Conservation (phyloP, 2,113 vertebrate species). For the Zapornia atra region DNA sequence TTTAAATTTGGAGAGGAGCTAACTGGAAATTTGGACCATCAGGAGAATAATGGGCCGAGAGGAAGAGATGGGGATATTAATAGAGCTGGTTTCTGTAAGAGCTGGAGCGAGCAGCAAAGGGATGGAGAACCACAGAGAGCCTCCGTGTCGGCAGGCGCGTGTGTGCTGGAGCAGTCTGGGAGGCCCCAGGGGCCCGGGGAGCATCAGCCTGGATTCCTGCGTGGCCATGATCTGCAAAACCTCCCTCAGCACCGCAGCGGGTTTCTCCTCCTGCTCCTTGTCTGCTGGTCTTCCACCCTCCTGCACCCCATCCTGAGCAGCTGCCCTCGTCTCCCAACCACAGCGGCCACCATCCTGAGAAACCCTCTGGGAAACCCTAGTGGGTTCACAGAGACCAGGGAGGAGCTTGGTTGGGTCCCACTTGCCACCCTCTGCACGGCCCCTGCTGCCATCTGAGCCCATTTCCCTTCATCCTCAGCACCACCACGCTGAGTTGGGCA, state of each 20-base stretch:
- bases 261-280: not conserved
- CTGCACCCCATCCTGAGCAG: not conserved
- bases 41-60: conserved; percentile 42
- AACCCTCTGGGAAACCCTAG: not conserved
- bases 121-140: not conserved
- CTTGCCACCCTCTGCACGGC: accelerated
- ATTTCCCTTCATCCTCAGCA: not conserved
- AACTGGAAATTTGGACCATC: conserved; percentile 68
- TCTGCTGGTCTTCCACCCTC: not conserved
- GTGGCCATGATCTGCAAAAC: accelerated
- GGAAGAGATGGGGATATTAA: conserved; percentile 58
- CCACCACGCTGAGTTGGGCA: accelerated
- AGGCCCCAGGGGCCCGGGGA: not conserved
- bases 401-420: not conserved
- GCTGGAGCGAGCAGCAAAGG: not conserved
- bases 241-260: not conserved
- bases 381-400: accelerated
- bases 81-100: conserved; percentile 61
- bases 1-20: conserved; percentile 66
- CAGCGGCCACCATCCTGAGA: not conserved
- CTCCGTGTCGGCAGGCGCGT: not conserved
- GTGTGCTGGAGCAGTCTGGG: not conserved
- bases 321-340: not conserved
- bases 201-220: not conserved
- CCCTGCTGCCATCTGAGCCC: accelerated